Conservation (phyloP, 1,140 invertebrate species). For the Bombus waltoni region DNA sequence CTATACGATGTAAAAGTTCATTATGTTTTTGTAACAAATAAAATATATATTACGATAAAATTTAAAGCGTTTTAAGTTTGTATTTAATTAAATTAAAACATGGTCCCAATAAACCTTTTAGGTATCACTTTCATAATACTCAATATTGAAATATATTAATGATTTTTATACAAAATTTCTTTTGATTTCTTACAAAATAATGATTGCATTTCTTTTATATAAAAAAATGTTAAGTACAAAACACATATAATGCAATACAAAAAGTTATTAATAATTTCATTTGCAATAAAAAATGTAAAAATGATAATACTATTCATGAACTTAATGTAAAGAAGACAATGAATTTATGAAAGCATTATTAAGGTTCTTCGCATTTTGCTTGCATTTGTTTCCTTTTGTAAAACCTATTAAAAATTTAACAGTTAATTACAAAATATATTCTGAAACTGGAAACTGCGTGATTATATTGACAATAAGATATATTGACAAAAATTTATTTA, state of each 20-base stretch:
- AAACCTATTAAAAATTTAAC: not conserved
- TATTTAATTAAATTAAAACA: not conserved
- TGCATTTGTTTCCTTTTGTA: not conserved
- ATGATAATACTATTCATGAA: slow-evolving; percentile 13
- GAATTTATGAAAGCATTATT: not conserved
- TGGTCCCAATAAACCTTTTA: slow-evolving; percentile 22
- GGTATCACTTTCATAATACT: slow-evolving; percentile 16
- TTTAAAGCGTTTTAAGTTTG: not conserved
- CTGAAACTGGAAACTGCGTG: not conserved
- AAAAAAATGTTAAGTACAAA: slow-evolving; percentile 43
- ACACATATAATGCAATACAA: not conserved
- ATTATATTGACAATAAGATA: not conserved
- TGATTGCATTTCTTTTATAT: not conserved
- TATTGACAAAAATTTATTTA: not conserved
- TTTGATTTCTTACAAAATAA: not conserved
- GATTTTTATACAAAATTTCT: not conserved
- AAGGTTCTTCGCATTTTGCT: not conserved
- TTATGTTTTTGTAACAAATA: not conserved
- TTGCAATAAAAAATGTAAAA: not conserved
- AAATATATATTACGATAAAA: slow-evolving; percentile 12
- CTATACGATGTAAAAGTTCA: not conserved
- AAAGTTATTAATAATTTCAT: not conserved
- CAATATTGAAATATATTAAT: not conserved
- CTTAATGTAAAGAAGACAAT: not conserved
- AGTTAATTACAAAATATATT: not conserved